A percentile compares a stretch with the other conserved stretches of the same genome.
Conservation (phyloP, 1,140 invertebrate genomes). For the Bombus turneri region DNA sequence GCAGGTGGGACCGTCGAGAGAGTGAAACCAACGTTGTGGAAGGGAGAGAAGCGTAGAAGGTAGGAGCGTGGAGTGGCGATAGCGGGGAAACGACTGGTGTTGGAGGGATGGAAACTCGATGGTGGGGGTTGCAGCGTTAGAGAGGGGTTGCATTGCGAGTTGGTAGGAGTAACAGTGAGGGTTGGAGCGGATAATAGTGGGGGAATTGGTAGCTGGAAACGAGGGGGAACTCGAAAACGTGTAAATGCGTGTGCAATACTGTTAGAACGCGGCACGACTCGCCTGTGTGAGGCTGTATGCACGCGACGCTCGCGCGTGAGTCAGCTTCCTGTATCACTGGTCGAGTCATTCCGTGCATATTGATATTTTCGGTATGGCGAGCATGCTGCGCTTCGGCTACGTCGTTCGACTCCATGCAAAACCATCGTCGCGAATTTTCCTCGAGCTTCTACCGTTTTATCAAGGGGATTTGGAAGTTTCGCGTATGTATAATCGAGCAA, state of each 20-base stretch:
- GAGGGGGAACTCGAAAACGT: slow-evolving; percentile 51
- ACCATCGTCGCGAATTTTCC: slow-evolving; percentile 22
- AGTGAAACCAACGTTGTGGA: neutral
- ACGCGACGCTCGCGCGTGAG: slow-evolving; percentile 47
- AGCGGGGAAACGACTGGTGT: slow-evolving; percentile 2
- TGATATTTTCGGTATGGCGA: slow-evolving; percentile 64
- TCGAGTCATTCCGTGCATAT: slow-evolving; percentile 61
- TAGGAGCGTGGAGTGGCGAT: neutral
- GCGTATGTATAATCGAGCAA: neutral
- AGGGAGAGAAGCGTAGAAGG: neutral
- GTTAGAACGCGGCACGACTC: slow-evolving; percentile 35
- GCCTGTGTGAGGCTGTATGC: neutral
- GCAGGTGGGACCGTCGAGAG: slow-evolving; percentile 60
- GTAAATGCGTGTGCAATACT: slow-evolving; percentile 63
- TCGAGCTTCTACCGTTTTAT: neutral
- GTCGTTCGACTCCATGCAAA: neutral
- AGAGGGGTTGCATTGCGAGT: neutral
- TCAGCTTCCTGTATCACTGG: slow-evolving; percentile 67
- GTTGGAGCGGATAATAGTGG: slow-evolving; percentile 12
- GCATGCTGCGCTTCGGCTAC: neutral
- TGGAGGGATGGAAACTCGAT: slow-evolving; percentile 17
- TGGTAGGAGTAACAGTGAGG: slow-evolving; percentile 21
- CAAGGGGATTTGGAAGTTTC: neutral
- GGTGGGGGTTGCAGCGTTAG: neutral
- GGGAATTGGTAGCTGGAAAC: slow-evolving; percentile 28